Conservation (phyloP, 2,113 vertebrate genomes). For the Cheilinus undulatus region DNA sequence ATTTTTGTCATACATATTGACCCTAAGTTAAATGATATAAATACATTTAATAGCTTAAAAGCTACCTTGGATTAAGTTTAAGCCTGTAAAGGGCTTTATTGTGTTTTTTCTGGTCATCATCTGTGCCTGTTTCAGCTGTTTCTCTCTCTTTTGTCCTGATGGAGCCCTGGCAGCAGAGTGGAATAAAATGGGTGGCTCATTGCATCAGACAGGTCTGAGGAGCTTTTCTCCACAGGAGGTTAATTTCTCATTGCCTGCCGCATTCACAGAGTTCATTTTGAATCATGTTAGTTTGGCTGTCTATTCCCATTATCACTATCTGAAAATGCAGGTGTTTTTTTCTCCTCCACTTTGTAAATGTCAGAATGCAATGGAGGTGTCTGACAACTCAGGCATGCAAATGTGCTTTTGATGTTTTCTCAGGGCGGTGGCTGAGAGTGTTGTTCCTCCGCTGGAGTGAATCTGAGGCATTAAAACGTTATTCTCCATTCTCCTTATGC, state of each 20-base stretch:
- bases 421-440: constrained; percentile 58
- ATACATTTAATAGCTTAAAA: constrained; percentile 12
- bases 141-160: constrained; percentile 58
- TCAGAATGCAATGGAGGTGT: constrained; percentile 75
- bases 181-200: constrained; percentile 74
- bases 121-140: constrained; percentile 47
- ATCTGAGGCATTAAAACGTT: constrained; percentile 73
- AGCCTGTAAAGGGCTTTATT: background rate
- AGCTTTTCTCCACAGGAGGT: constrained; percentile 74
- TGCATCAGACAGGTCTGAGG: constrained; percentile 74
- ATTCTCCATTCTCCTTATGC: constrained; percentile 57
- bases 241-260: constrained; percentile 74
- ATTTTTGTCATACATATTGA: constrained; percentile 1
- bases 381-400: constrained; percentile 78
- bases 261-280: constrained; percentile 73
- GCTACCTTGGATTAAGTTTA: background rate
- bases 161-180: constrained; percentile 40
- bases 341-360: constrained; percentile 79
- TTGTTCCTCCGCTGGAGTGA: constrained; percentile 64
- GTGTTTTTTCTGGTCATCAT: constrained; percentile 44
- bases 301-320: constrained; percentile 76
- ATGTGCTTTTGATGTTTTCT: constrained; percentile 78
- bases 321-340: constrained; percentile 68
- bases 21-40: constrained; percentile 2
- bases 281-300: constrained; percentile 81